A percentile compares a stretch with the other conserved stretches of the same genome.
These are phyloP conservation scores for Neodiprion fabricii DNA, from an alignment of 1,140 invertebrate species.

Conservation along the genomic window DNA sequence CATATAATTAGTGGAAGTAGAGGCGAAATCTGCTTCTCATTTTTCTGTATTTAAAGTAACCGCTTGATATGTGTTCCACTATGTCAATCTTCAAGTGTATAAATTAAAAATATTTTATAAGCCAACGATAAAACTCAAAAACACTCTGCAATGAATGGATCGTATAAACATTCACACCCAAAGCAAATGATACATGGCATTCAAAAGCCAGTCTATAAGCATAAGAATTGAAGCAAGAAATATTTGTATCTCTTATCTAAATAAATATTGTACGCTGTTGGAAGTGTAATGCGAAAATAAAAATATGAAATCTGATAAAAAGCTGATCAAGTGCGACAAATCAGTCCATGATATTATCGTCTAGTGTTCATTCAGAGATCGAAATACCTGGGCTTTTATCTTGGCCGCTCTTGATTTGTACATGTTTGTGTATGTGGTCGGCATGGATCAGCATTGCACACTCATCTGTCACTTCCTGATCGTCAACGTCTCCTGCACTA, in stretches of 20 bases:
- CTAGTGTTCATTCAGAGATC: conserved; percentile 19
- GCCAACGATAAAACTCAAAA: neutral
- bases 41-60: no score
- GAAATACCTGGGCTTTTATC: conserved; percentile 52
- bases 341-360: conserved; percentile 21
- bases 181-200: conserved; percentile 3
- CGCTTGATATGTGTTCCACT: no score
- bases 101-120: no score
- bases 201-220: neutral
- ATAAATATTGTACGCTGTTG: neutral
- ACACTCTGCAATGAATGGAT: neutral
- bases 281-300: neutral
- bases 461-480: conserved; percentile 81
- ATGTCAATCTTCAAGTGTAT: no score
- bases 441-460: conserved; percentile 82
- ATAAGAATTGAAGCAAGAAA: neutral
- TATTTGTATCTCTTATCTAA: neutral
- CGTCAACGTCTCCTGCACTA: conserved; percentile 66
- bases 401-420: conserved; percentile 47
- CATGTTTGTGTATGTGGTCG: conserved; percentile 61
- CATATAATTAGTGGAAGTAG: no score
- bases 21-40: no score
- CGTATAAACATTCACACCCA: neutral
- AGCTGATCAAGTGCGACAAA: conserved; percentile 17
- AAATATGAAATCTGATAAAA: neutral